Evolutionary conservation across 2,113 vertebrate genomes (phyloP), one percentile per base, ranked within the genome.

Genomic region (Dolichallabes microphthalmus): DNA sequence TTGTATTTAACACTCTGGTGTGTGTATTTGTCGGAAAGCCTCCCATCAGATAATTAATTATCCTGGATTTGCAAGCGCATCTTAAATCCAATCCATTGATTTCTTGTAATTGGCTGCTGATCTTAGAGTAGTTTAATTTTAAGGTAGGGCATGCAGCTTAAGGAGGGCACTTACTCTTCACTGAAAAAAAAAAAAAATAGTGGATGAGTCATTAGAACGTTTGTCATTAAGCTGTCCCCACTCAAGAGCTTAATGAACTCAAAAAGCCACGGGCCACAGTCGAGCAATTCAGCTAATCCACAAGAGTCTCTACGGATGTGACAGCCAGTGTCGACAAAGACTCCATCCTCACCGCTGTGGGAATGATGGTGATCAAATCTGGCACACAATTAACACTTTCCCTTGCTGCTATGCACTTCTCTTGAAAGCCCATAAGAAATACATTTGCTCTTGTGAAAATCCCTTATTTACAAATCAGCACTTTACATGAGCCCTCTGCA

Each of bases 161-260:
- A 35, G 53, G n/a, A 80, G 66, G 52, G 55, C n/a, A 35, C 30
- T 86, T 52, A 32, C 14, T 55, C 55, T 53, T 30, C 35, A 74
- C 30, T 71, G 20, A 75, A 64, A 45, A 45, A 69, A 66, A 75
- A 75, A 69, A 66, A 85, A 61, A 80, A 45, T 25, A 69, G 57
- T 57, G 63, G 27, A 85, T 75, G 83, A 82, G 35, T 83, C 86
- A 74, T 76, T 84, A 86, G 88, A 58, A 83, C 68, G 81, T 86
- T 80, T 45, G 64, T 77, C 86, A 80, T 89, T 86, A 87, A 87
- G 80, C n/a, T 79, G 84, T 82, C 76, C 85, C 87, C 81, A 87
- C 86, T 89, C 85, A 86, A 89, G 89, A 84, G 39, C 69, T 89
- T 87, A 88, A 92, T 88, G 79, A 90, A 90, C 84, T 87, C 58